Evolutionary conservation across 2,888 invertebrate genomes (phyloP).

Genomic region (Cantharis nigra): DNA sequence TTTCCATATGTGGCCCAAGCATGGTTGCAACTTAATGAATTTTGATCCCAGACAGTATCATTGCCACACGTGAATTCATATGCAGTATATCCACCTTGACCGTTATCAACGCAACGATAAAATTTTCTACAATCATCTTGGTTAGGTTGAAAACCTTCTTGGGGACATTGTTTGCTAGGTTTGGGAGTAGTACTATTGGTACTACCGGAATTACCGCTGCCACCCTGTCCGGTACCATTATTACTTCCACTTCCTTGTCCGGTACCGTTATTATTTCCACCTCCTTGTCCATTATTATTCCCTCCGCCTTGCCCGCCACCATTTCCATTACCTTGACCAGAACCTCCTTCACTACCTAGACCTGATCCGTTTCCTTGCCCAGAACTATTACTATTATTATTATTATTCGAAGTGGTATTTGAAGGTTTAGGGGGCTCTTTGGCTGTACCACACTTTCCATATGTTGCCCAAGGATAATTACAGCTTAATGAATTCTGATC

Average conservation of each 20-base stretch:
- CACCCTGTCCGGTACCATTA: no score
- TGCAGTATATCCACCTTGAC: slow-evolving; percentile 63
- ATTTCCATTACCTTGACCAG: neutral
- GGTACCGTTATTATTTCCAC: no score
- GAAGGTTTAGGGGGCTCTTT: slow-evolving; percentile 17
- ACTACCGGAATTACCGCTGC: no score
- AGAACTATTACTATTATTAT: neutral
- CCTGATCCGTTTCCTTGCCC: neutral
- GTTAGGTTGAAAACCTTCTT: neutral
- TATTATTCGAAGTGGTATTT: neutral
- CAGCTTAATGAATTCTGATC: slow-evolving; percentile 19
- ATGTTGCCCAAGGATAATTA: slow-evolving; percentile 25
- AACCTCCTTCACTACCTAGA: neutral
- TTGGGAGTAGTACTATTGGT: neutral
- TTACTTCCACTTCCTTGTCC: no score
- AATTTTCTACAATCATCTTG: slow-evolving; percentile 52
- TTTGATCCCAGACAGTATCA: slow-evolving; percentile 29
- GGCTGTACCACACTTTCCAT: slow-evolving; percentile 30
- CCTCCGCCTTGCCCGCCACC: no score
- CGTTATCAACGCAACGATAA: slow-evolving; percentile 73
- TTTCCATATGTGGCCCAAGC: slow-evolving; percentile 32
- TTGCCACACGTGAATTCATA: slow-evolving; percentile 74
- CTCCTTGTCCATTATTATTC: no score
- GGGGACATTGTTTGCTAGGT: neutral
- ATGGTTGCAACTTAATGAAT: slow-evolving; percentile 17